These are phyloP conservation scores for Cephus rjabovi DNA, from an alignment of 2,888 invertebrate species.

Conservation along the genomic window DNA sequence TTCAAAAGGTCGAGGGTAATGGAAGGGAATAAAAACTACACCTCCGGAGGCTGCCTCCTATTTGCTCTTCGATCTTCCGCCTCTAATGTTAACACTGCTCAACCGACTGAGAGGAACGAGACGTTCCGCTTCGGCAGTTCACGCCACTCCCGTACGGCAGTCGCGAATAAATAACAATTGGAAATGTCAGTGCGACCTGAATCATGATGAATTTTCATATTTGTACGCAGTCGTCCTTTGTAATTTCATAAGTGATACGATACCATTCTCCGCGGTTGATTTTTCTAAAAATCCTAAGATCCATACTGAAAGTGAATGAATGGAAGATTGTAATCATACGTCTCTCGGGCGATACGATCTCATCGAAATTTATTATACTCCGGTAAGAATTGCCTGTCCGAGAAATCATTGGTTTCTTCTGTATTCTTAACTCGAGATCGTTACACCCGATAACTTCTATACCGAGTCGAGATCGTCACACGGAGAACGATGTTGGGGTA, in stretches of 20 bases:
- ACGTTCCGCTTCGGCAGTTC: neutral
- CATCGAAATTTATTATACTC: neutral
- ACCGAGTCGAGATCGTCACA: neutral
- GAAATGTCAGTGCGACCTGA: neutral
- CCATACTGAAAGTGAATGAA: no score
- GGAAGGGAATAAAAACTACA: slow-evolving; percentile 30
- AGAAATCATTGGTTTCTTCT: neutral
- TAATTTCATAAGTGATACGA: neutral
- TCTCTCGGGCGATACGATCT: neutral
- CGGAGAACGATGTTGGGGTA: neutral
- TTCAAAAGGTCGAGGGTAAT: slow-evolving; percentile 25
- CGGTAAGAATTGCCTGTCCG: neutral
- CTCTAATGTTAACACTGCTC: neutral
- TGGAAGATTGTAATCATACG: neutral
- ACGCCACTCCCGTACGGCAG: neutral
- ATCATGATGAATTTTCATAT: neutral
- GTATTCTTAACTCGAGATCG: neutral
- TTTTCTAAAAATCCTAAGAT: no score
- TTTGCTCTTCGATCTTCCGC: neutral
- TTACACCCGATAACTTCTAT: neutral
- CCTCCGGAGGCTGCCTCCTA: neutral
- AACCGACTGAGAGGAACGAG: neutral
- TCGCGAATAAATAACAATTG: neutral
- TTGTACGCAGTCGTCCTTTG: neutral
- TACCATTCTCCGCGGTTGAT: neutral